phyloP scores from a whole-genome alignment of 2,888 invertebrate species.

The Spisula solida region DNA sequence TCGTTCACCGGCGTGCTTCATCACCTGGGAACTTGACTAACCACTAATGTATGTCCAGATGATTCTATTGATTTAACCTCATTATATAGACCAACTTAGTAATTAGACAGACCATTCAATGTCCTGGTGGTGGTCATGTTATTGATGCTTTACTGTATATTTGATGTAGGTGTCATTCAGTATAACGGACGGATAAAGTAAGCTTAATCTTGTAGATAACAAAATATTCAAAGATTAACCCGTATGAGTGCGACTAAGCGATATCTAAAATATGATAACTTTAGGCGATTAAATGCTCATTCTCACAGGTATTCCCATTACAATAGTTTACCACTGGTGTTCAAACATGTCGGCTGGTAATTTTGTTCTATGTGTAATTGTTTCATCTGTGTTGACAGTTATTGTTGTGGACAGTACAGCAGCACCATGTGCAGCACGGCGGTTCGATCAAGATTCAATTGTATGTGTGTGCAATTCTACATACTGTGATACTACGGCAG shows the following conservation, averaged over 20 bases:
- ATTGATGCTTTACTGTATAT: no score
- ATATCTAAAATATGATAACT: neutral
- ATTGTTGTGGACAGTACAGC: neutral
- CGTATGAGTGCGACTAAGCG: neutral
- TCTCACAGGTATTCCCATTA: neutral
- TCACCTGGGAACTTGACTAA: no score
- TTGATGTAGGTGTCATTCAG: no score
- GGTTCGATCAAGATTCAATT: conserved; percentile 63
- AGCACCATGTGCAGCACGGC: conserved; percentile 50
- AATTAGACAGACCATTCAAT: no score
- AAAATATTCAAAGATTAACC: neutral
- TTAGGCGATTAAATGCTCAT: neutral
- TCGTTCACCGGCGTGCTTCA: no score
- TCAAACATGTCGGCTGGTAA: neutral
- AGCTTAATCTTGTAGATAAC: neutral
- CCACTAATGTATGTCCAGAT: no score
- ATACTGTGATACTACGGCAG: conserved; percentile 58
- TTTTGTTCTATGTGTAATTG: neutral
- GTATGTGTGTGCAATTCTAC: conserved; percentile 71
- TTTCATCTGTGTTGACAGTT: neutral
- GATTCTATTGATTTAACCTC: no score
- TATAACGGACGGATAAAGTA: no score
- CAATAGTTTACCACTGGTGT: neutral
- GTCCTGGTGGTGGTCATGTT: no score
- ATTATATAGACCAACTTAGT: no score